These are phyloP conservation scores for Planococcus citri DNA, from an alignment of 1,140 invertebrate genomes.

Conservation along the genomic window DNA sequence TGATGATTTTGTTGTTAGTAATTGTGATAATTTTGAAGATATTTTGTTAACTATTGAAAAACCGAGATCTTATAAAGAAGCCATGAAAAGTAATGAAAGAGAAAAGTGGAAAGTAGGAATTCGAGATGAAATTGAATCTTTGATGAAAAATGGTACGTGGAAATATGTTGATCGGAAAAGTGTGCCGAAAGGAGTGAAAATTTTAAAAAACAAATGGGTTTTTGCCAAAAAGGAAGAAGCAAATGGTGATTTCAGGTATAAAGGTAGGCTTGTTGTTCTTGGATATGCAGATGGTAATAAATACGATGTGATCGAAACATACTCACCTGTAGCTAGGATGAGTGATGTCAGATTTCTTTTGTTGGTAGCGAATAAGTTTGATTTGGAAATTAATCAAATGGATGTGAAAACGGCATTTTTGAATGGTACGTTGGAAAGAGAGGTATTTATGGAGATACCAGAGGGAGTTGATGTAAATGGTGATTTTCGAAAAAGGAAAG, in stretches of 20 bases:
- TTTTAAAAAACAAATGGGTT: slow-evolving; percentile 32
- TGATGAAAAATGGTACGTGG: slow-evolving; percentile 34
- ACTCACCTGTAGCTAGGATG: slow-evolving; percentile 32
- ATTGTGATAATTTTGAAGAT: not conserved
- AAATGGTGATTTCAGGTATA: slow-evolving; percentile 30
- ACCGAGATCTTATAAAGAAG: slow-evolving; percentile 14
- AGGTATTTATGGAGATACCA: slow-evolving; percentile 35
- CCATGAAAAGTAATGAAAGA: not conserved
- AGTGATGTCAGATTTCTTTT: slow-evolving; percentile 34
- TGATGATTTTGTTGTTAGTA: not conserved
- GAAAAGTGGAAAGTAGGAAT: slow-evolving; percentile 33
- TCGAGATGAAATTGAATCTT: slow-evolving; percentile 32
- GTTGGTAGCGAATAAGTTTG: slow-evolving; percentile 31
- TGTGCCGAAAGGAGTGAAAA: not conserved
- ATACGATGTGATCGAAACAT: slow-evolving; percentile 34
- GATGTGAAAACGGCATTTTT: slow-evolving; percentile 37
- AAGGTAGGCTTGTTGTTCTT: slow-evolving; percentile 10
- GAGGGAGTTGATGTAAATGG: slow-evolving; percentile 25
- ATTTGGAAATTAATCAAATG: slow-evolving; percentile 32
- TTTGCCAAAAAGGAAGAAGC: slow-evolving; percentile 32
- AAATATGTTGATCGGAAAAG: slow-evolving; percentile 29
- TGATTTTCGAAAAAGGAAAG: slow-evolving; percentile 20
- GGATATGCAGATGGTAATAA: slow-evolving; percentile 24
- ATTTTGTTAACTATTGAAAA: not conserved
- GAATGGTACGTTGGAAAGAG: slow-evolving; percentile 34